Conservation (phyloP, 1,140 invertebrate genomes). For the Zaprionus camerounensis region DNA sequence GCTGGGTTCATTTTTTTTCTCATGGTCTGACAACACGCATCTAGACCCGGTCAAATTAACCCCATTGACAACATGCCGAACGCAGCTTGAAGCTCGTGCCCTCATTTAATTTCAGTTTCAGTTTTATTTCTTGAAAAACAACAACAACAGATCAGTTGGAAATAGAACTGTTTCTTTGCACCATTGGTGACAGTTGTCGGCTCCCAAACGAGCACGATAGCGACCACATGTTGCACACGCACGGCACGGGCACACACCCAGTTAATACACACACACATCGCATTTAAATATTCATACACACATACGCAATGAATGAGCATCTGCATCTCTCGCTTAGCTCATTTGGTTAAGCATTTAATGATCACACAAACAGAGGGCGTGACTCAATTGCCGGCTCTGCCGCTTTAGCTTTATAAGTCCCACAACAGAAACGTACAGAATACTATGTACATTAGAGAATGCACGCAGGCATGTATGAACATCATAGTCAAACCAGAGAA, state of each 20-base stretch:
- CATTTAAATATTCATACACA: constrained; percentile 4
- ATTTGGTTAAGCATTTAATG: constrained; percentile 52
- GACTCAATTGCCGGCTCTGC: constrained; percentile 37
- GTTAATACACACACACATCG: constrained; percentile 10
- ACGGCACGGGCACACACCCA: constrained; percentile 33
- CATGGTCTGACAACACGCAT: not conserved
- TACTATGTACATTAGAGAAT: constrained; percentile 8
- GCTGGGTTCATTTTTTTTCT: constrained; percentile 13
- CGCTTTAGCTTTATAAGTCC: constrained; percentile 40
- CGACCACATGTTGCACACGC: constrained; percentile 58
- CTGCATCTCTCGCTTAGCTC: constrained; percentile 39
- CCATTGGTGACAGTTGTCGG: constrained; percentile 24
- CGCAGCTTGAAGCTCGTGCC: constrained; percentile 24
- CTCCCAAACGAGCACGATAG: constrained; percentile 23
- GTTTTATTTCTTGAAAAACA: constrained; percentile 34
- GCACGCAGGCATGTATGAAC: not conserved
- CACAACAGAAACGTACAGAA: constrained; percentile 15
- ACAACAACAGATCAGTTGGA: not conserved
- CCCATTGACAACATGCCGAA: constrained; percentile 26
- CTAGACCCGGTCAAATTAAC: constrained; percentile 31
- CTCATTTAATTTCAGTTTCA: constrained; percentile 29
- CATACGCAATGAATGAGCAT: constrained; percentile 15
- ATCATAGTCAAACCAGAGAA: not conserved
- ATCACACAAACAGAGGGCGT: constrained; percentile 51
- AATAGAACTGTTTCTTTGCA: constrained; percentile 40